Evolutionary conservation across 2,888 invertebrate genomes (phyloP), one percentile per base, ranked within the genome.

Genomic region (Myopa tessellatipennis): DNA sequence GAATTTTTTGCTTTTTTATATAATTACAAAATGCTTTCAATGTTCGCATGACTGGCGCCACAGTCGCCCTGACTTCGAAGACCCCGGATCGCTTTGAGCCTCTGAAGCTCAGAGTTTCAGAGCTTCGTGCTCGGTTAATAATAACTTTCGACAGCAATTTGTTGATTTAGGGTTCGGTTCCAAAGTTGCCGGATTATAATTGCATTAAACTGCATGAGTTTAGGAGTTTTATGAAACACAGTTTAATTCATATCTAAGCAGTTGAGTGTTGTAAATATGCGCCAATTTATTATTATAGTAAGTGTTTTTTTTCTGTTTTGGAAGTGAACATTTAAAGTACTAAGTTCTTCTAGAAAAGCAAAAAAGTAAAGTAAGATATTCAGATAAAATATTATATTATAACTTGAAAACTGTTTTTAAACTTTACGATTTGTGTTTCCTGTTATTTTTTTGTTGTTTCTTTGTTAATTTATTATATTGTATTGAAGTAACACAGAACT

Each of bases 11-110:
- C 26, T 26, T 10, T 45, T 45, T 45, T 3, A 3, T 14, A 63
- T 75, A 78, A 78, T 78, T 75, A 75, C 78, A 78, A 78, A 78
- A 78, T 78, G 78, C 78, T 78, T 78, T 78, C 74, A 78, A 75
- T 75, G n/a, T 16, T 61, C 52, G 61, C 69, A 70, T 61, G 52
- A 61, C 6, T 65, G 65, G 65, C 65, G 61, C 34, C 61, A 26
- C 6, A 6, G 61, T 61, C n/a, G 18, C 61, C 61, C 5, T 12
- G 36, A 10, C 38, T 34, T 6, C 45, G 45, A 45, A 45, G 45
- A 14, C 65, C 65, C 1, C 14, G 36, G 38, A 34, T 65, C 16
- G 34, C 36, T 65, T 14, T 38, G 65, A 36, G 16, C 14, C 36
- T 61, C 34, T 61, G 61, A 4, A 26, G n/a, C 65, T 14, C 65